Base-by-base conservation (phyloP, 2,113 vertebrate species). In the Chauna torquata region DNA sequence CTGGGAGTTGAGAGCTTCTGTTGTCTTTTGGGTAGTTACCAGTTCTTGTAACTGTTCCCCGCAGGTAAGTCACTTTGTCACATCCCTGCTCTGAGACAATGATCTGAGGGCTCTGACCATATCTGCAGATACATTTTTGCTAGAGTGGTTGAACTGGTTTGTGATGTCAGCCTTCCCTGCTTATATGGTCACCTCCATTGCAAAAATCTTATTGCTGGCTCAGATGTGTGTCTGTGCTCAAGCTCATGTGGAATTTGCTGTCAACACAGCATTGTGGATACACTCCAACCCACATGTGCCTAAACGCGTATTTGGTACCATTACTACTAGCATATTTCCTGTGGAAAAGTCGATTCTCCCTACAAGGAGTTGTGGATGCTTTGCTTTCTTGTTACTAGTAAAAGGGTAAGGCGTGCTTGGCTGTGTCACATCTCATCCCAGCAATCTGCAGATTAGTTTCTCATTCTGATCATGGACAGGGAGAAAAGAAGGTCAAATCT, bases 201-300 rank as follows among this genome's bases (percentile, higher is more conserved):
- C 83, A 47, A 22, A 32, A 23, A 3, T 11, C 14, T 42, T 52
- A 0, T 0, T 12, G 36, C 49, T 49, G 69, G 6, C 36, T 50
- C n/a, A 64, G 82, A 54, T 66, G 59, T 47, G 17, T 55, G 3
- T 58, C 13, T 34, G 1, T 23, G 44, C 68, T 68, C 16, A 19
- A 59, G 44, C 57, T 14, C 9, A 6, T 8, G 22, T 68, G 62
- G 68, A 44, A 2, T 65, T 78, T 16, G 71, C 19, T 83, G 86
- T 82, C 42, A 47, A 1, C 16, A 9, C 22, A 34, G 52, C 0
- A 0, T 1, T 20, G 54, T 11, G 84, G 72, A 16, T 84, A 59
- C 65, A 25, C 11, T n/a, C 72, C 45, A 32, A n/a, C 13, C 22
- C 57, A 8, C 8, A 5, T 1, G 1, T 49, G 54, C 12, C 49